These are phyloP conservation scores for Caerostris extrusa DNA, from an alignment of 1,140 invertebrate genomes.

Conservation along the genomic window DNA sequence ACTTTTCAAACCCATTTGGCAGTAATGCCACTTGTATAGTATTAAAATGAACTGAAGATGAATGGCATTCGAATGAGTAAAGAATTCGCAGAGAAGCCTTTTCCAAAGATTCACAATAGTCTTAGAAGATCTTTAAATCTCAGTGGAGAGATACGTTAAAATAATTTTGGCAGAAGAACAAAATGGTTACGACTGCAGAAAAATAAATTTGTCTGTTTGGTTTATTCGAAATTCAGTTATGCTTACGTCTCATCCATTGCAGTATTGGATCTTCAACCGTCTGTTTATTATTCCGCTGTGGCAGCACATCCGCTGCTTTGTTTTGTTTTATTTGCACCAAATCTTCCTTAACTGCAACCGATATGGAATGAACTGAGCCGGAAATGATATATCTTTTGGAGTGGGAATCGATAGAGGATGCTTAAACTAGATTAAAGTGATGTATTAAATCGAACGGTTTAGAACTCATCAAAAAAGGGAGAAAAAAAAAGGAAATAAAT, in stretches of 20 bases:
- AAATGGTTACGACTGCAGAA: conserved; percentile 26
- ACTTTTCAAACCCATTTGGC: too few relatives aligned
- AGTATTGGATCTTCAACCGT: conserved; percentile 1
- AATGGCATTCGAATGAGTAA: too few relatives aligned
- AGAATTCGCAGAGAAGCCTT: too few relatives aligned
- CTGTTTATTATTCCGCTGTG: conserved; percentile 56
- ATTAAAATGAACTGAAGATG: too few relatives aligned
- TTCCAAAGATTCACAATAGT: too few relatives aligned
- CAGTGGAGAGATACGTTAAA: conserved; percentile 28
- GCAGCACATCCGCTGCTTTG: conserved; percentile 12
- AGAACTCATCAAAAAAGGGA: conserved; percentile 28
- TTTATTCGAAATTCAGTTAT: conserved; percentile 52
- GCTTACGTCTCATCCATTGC: conserved; percentile 6
- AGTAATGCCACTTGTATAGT: too few relatives aligned
- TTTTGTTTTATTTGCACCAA: conserved; percentile 4
- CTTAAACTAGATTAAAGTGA: conserved; percentile 68
- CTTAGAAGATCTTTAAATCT: conserved; percentile 28
- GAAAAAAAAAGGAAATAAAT: conserved; percentile 50
- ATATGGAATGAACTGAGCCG: background rate
- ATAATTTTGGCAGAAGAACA: conserved; percentile 43
- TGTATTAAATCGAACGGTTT: conserved; percentile 34
- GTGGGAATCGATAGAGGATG: background rate
- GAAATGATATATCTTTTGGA: conserved; percentile 39
- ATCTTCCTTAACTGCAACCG: conserved; percentile 31
- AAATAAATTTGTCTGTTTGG: background rate